phyloP scores from a whole-genome alignment of 2,113 vertebrate genomes.

The Ceyx cyanopectus region DNA sequence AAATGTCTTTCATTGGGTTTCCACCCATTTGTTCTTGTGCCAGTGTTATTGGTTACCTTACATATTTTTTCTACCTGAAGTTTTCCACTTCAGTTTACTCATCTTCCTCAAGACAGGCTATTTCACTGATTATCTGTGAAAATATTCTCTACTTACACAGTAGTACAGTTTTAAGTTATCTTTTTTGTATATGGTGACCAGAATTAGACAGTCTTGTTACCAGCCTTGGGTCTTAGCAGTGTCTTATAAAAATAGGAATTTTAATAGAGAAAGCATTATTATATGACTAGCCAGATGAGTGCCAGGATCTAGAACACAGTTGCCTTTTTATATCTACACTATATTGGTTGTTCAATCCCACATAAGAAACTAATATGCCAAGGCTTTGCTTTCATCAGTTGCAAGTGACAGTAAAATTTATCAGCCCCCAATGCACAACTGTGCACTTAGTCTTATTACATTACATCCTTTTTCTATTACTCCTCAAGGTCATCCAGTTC shows the following conservation, averaged over 20 bases:
- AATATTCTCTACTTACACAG: background rate
- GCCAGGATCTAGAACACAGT: background rate
- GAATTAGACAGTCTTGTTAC: background rate
- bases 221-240: background rate
- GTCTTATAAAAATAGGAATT: background rate
- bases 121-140: background rate
- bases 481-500: slow-evolving; percentile 55
- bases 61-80: background rate
- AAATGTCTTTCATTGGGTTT: background rate
- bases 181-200: background rate
- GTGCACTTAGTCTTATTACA: slow-evolving; percentile 62
- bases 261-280: background rate
- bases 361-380: background rate
- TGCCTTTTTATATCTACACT: background rate
- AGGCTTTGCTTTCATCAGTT: slow-evolving; percentile 29
- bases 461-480: slow-evolving; percentile 43
- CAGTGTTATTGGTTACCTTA: background rate
- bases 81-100: background rate
- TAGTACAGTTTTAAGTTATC: background rate
- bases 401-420: slow-evolving; percentile 40
- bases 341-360: background rate
- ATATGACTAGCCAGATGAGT: background rate
- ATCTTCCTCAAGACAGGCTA: background rate
- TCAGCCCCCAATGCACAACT: slow-evolving; percentile 12
- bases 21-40: background rate